Conservation (phyloP, 2,888 invertebrate species). For the Stegana nigrithorax region DNA sequence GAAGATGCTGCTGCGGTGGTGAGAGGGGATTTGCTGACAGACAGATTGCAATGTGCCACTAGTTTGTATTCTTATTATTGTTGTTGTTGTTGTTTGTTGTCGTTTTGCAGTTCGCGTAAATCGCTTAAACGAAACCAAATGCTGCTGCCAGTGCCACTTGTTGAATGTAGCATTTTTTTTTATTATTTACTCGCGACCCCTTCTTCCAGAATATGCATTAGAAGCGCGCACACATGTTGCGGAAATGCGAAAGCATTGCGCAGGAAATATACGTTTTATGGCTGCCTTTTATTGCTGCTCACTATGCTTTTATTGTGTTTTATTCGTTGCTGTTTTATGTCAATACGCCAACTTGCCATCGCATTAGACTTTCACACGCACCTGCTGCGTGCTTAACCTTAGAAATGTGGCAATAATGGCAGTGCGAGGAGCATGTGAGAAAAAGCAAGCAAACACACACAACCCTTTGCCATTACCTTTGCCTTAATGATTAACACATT, state of each 20-base stretch:
- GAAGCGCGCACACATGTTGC: constrained; percentile 49
- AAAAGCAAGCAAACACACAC: not conserved
- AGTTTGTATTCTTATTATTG: constrained; percentile 17
- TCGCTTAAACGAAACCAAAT: constrained; percentile 63
- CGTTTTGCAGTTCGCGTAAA: constrained; percentile 17
- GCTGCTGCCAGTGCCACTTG: constrained; percentile 35
- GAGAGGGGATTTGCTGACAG: constrained; percentile 17
- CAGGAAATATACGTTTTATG: constrained; percentile 10
- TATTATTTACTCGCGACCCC: not conserved
- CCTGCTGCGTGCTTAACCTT: not conserved
- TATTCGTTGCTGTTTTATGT: not conserved
- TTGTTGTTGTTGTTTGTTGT: constrained; percentile 7
- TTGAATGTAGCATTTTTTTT: too few relatives aligned
- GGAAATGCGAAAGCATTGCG: constrained; percentile 49
- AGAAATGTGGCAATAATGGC: not conserved
- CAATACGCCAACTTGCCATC: not conserved
- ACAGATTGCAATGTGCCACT: constrained; percentile 22
- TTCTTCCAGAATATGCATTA: not conserved
- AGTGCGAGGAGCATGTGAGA: too few relatives aligned
- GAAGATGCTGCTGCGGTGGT: constrained; percentile 17
- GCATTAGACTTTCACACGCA: constrained; percentile 1
- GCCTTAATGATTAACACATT: not conserved
- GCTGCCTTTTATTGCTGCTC: not conserved
- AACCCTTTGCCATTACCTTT: not conserved
- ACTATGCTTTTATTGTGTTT: not conserved